Conservation (phyloP, 2,113 vertebrate species). For the Anguilla japonica region DNA sequence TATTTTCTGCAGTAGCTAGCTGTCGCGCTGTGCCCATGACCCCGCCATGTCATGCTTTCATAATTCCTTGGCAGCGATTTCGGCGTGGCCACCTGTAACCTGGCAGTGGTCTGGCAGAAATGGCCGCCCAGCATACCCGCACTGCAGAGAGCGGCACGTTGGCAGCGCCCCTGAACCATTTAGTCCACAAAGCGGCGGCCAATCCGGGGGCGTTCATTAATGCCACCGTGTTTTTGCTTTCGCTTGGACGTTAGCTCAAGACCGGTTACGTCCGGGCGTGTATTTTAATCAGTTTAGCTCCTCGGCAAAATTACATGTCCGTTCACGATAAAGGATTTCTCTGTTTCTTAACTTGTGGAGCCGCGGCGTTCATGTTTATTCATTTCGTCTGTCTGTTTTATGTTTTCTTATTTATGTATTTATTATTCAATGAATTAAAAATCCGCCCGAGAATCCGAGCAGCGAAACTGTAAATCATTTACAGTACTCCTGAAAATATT, state of each 20-base stretch:
- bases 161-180: neutral
- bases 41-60: neutral
- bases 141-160: conserved; percentile 18
- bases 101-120: conserved; percentile 31
- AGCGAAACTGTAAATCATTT: conserved; percentile 68
- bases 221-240: conserved; percentile 33
- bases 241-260: conserved; percentile 49
- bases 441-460: conserved; percentile 59
- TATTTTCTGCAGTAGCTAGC: too few species aligned
- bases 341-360: conserved; percentile 31
- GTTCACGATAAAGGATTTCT: conserved; percentile 28
- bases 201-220: conserved; percentile 49
- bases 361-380: conserved; percentile 36
- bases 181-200: neutral
- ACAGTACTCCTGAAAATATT: conserved; percentile 81
- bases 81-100: conserved; percentile 3
- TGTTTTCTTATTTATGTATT: conserved; percentile 62
- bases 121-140: neutral
- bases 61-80: neutral
- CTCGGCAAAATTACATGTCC: conserved; percentile 28
- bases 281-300: conserved; percentile 48
- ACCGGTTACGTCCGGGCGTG: conserved; percentile 43
- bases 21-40: neutral
- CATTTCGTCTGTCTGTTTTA: conserved; percentile 39
- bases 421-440: conserved; percentile 70